Evolutionary conservation across 2,113 vertebrate species (phyloP).

Genomic region (Psephotus haematonotus): DNA sequence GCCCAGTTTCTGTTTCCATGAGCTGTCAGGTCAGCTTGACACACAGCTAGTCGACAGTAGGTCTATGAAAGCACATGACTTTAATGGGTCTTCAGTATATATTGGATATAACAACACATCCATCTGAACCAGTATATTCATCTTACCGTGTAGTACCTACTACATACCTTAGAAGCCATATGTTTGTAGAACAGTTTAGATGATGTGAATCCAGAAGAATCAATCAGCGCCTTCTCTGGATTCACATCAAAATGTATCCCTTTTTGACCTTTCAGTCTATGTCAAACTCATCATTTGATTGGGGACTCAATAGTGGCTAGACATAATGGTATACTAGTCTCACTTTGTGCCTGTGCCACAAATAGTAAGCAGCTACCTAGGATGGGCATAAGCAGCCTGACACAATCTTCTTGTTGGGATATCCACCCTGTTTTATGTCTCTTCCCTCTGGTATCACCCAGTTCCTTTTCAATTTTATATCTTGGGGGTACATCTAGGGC

Average conservation of each 20-base stretch:
- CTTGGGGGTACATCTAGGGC: background rate
- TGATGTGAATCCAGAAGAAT: background rate
- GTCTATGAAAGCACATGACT: background rate
- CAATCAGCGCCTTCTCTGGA: background rate
- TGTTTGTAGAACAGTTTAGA: background rate
- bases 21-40: background rate
- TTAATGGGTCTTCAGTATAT: background rate
- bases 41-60: background rate
- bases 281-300: background rate
- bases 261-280: background rate
- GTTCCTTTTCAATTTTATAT: background rate
- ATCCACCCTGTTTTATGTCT: background rate
- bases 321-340: fast-evolving
- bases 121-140: background rate
- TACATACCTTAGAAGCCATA: background rate
- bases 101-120: background rate
- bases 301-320: background rate
- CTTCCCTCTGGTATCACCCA: background rate
- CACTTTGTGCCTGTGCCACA: background rate
- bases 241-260: background rate
- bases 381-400: background rate
- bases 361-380: background rate
- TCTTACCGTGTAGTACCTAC: background rate
- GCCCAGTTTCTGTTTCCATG: background rate
- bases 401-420: background rate